Evolutionary conservation across 35 echinoderm and acorn worm genomes (phyloP), one percentile per base, ranked within the genome.

Genomic region (Hemicentrotus pulcherrimus): DNA sequence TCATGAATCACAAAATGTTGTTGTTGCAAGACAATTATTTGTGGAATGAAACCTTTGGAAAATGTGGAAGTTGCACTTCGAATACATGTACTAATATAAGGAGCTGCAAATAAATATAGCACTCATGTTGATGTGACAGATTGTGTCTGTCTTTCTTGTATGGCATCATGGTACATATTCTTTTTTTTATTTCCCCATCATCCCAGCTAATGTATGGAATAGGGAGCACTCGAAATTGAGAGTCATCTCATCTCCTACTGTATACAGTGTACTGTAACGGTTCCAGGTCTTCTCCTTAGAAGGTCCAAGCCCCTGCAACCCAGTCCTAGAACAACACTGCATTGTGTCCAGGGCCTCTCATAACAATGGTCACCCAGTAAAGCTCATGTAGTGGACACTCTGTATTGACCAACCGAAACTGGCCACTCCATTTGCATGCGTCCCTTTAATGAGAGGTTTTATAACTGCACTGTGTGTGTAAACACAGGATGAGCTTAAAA

Each of bases 401-500:
- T 41, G 32, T 90, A 90, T 90, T 90, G 88, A 90, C 88, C 46
- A 47, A 47, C 88, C 46, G 32, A 78, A 78, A 78, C 19, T 16
- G 32, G 24, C 88, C 46, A 90, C 88, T 90, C 31, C 88, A 90
- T 90, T 90, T 90, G 88, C 31, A 90, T 32, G 32, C 88, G 87
- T 35, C 32, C 46, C 46, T 33, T 90, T 90, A 90, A 90, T 47
- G 46, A 90, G 88, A 47, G 28, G 88, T 22, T 90, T 90, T 90
- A 90, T 32, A 47, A 33, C 32, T 18, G 88, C 13, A 28, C 32
- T 41, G 88, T 90, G 88, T 90, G 12, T 33, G 88, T 90, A 90
- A 90, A 90, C 88, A 90, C 12, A 16, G 88, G 88, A 90, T 90
- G 88, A 90, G 88, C 46, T 90, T 90, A 90, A n/a, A 90, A 47